A percentile compares a stretch with the other conserved stretches of the same genome.
Conservation (phyloP, 2,888 invertebrate species). For the Adela reaumurella region DNA sequence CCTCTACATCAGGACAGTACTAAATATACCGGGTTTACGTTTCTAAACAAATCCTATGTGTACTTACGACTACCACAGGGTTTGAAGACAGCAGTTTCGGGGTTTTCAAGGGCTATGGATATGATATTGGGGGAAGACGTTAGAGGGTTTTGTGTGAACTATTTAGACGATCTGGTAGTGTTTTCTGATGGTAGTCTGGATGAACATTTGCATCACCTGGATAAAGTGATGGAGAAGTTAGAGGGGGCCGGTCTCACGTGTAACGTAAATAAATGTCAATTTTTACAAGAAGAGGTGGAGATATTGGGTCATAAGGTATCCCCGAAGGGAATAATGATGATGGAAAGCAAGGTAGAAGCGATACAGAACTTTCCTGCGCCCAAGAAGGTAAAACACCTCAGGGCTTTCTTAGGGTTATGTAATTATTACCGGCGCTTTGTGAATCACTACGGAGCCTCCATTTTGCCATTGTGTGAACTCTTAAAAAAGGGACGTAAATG, state of each 20-base stretch:
- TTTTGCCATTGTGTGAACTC: constrained; percentile 12
- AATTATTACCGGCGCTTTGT: constrained; percentile 16
- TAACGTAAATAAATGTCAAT: constrained; percentile 6
- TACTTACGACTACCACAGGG: constrained; percentile 14
- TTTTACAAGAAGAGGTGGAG: background rate
- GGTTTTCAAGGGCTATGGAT: constrained; percentile 17
- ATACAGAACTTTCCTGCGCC: constrained; percentile 13
- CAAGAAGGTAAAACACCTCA: constrained; percentile 12
- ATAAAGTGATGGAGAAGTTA: background rate
- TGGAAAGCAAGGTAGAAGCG: constrained; percentile 9
- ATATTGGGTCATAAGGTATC: constrained; percentile 5
- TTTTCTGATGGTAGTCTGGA: constrained; percentile 4
- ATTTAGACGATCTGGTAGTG: background rate
- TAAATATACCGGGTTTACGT: constrained; percentile 10
- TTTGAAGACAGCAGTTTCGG: constrained; percentile 13
- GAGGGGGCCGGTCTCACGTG: constrained; percentile 9
- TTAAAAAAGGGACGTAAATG: constrained; percentile 11
- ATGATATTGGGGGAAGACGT: constrained; percentile 13
- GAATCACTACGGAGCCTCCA: constrained; percentile 7
- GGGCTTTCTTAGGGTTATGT: constrained; percentile 15
- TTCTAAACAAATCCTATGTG: constrained; percentile 9
- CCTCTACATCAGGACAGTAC: constrained; percentile 6
- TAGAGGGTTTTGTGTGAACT: constrained; percentile 6
- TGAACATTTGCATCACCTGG: constrained; percentile 3
- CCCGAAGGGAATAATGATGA: constrained; percentile 10